Conservation (phyloP, 1,140 invertebrate species). For the Thrips palmi region DNA sequence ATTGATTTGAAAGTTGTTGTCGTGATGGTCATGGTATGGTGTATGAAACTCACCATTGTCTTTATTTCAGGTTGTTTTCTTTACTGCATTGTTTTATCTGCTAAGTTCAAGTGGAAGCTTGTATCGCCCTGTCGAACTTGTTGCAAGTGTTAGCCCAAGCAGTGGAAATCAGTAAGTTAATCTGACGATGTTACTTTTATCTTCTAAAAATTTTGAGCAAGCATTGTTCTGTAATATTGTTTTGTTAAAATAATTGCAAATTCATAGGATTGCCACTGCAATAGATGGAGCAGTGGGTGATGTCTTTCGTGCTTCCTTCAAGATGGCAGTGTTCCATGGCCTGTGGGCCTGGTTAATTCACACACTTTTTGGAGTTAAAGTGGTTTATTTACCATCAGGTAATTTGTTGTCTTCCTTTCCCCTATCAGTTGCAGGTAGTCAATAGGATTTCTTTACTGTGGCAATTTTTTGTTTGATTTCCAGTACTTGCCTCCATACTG, state of each 20-base stretch:
- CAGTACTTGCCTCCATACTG: slow-evolving; percentile 74
- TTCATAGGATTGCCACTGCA: slow-evolving; percentile 54
- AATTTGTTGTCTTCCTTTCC: slow-evolving; percentile 19
- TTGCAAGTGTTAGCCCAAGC: slow-evolving; percentile 51
- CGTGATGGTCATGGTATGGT: too few relatives aligned
- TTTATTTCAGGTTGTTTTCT: slow-evolving; percentile 68
- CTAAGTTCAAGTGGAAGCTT: slow-evolving; percentile 70
- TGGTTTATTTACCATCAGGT: slow-evolving; percentile 88
- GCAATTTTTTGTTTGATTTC: slow-evolving; percentile 17
- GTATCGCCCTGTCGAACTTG: slow-evolving; percentile 80
- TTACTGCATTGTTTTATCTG: slow-evolving; percentile 90
- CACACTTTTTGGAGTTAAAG: slow-evolving; percentile 83
- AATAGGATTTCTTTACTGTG: slow-evolving; percentile 1
- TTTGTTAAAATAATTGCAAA: too few relatives aligned
- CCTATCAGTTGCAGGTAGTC: too few relatives aligned
- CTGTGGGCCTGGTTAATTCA: slow-evolving; percentile 97
- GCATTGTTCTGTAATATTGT: neutral
- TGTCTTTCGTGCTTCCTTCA: slow-evolving; percentile 87
- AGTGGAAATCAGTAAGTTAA: slow-evolving; percentile 31
- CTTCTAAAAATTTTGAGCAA: slow-evolving; percentile 1
- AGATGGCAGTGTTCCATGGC: slow-evolving; percentile 93
- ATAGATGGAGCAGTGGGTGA: slow-evolving; percentile 46
- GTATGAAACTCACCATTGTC: slow-evolving; percentile 8
- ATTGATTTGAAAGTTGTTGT: neutral
- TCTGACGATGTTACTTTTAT: neutral